phyloP scores from a whole-genome alignment of 2,797 vertebrate genomes.

The Propithecus perrieri region DNA sequence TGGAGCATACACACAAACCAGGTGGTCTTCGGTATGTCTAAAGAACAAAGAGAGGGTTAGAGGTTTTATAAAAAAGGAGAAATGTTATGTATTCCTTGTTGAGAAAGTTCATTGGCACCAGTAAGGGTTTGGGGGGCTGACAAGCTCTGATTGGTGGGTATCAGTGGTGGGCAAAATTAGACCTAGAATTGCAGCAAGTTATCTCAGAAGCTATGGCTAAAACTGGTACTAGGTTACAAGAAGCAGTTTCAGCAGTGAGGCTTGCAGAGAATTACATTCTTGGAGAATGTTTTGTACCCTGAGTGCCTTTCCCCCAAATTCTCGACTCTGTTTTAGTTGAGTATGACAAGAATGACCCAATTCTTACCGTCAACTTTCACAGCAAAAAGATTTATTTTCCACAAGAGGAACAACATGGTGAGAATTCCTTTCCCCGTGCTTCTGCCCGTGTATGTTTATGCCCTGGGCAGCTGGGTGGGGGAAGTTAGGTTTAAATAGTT shows the following conservation, averaged over 20 bases:
- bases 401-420: not conserved
- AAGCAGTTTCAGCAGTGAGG: not conserved
- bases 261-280: not conserved
- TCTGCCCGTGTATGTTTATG: not conserved
- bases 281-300: not conserved
- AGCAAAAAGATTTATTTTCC: slow-evolving; percentile 39
- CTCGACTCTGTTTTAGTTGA: not conserved
- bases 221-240: not conserved
- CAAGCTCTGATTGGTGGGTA: not conserved
- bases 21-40: not conserved
- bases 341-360: not conserved
- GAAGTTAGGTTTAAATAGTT: slow-evolving; percentile 8
- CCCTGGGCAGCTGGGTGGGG: not conserved
- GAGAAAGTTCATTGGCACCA: not conserved
- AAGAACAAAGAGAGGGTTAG: not conserved
- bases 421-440: not conserved
- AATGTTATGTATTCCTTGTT: not conserved
- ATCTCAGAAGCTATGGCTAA: not conserved
- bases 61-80: not conserved
- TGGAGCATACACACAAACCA: not conserved
- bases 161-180: not conserved
- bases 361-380: not conserved
- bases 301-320: not conserved
- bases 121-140: not conserved
- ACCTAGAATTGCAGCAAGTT: not conserved